A percentile compares a stretch with the other conserved stretches of the same genome.
Evolutionary conservation across 2,113 vertebrate species (phyloP).

Genomic region (Grammomys surdaster): DNA sequence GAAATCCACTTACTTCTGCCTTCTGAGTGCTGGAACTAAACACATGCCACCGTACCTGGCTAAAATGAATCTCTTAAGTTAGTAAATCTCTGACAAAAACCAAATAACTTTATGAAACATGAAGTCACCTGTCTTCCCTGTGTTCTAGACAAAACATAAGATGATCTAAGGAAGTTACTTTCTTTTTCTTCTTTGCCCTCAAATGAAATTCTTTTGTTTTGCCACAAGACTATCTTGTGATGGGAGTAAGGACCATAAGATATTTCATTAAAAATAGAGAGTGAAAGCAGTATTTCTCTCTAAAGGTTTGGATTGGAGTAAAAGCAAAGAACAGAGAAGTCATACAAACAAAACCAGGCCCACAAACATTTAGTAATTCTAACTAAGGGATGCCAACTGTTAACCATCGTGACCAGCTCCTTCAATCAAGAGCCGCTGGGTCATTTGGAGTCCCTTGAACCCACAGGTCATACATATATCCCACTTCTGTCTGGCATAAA

Average conservation of each 20-base stretch:
- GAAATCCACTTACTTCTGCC: background rate
- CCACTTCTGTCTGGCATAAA: background rate
- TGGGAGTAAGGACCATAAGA: background rate
- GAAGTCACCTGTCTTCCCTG: background rate
- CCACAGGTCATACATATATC: background rate
- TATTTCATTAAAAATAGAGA: slow-evolving; percentile 4
- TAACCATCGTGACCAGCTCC: background rate
- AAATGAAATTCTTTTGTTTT: background rate
- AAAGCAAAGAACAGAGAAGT: background rate
- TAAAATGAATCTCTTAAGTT: slow-evolving; percentile 31
- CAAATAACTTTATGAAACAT: slow-evolving; percentile 1
- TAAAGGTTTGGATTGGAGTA: background rate
- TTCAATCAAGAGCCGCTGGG: background rate
- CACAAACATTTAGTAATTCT: background rate
- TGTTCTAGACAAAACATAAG: background rate
- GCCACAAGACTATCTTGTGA: background rate
- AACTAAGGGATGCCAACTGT: background rate
- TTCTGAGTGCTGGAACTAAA: background rate
- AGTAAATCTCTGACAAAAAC: background rate
- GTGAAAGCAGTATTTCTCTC: background rate
- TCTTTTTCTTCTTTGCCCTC: background rate
- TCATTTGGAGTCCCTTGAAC: background rate
- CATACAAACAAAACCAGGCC: background rate
- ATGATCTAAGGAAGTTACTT: background rate
- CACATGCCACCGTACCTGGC: background rate